Base-by-base conservation (phyloP, 1,140 invertebrate species). In the Euura lappo region DNA sequence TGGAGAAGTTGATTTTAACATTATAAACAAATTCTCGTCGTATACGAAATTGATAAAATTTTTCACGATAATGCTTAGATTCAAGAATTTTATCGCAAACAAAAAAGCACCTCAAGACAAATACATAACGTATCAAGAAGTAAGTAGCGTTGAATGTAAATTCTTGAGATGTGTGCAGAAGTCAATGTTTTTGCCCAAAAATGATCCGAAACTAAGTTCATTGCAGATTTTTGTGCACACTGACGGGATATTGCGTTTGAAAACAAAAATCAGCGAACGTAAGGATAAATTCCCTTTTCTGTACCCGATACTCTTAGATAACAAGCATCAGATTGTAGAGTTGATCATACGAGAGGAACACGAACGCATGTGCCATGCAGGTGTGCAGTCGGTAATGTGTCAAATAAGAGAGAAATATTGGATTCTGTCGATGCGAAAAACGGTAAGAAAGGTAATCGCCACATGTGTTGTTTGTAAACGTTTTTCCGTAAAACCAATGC, bases 401-500 rank as follows among this genome's bases (percentile, higher is more conserved):
- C 67, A 10, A 45, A 60, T 79, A 6, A 44, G 81, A 45, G 79
- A 82, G 70, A 72, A 74, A 69, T 80, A 76, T 72, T 84, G 82
- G 82, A 77, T 84, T 43, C 67, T 79, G 6, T 73, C 75, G 6
- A 73, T 75, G 8, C 60, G 80, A 45, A 68, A 78, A 73, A 71
- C 74, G 11, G 73, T 86, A 2, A 69, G 73, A 42, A 64, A 64
- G 5, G 74, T 82, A 42, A 76, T 86, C 8, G 11, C 28, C n/a
- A 77, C 71, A 42, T 86, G 84, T 70, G 73, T 78, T 28, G 60
- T 74, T 47, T 85, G 83, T 75, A 78, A 76, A 51, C 71, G 78
- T 68, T 75, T 78, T 43, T 69, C 64, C 68, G 65, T 72, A 1
- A 85, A 83, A 76, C 8, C 60, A 2, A 71, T 81, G n/a, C 45